phyloP scores from a whole-genome alignment of 2,888 invertebrate species.

The Hemaris fuciformis region DNA sequence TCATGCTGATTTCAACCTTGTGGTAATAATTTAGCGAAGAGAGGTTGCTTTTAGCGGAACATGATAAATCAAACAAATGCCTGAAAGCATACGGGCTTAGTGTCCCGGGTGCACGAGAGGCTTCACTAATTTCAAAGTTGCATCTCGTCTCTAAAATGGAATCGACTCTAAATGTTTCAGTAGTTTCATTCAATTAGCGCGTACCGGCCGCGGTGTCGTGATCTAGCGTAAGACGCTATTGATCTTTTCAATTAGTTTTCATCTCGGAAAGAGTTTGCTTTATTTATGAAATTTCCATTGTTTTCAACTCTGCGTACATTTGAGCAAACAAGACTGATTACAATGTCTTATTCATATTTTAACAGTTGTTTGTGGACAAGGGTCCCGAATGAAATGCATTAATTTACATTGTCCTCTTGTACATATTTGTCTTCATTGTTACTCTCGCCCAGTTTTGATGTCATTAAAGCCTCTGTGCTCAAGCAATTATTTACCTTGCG shows the following conservation, averaged over 20 bases:
- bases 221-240: neutral
- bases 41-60: neutral
- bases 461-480: neutral
- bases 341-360: neutral
- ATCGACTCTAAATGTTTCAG: neutral
- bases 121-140: neutral
- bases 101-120: neutral
- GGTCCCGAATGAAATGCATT: conserved; percentile 28
- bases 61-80: neutral
- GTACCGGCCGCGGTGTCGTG: neutral
- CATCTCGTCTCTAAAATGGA: neutral
- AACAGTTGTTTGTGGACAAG: conserved; percentile 2
- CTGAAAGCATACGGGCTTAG: neutral
- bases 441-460: conserved; percentile 10
- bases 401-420: conserved; percentile 27
- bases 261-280: neutral
- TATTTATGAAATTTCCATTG: neutral
- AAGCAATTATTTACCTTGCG: neutral
- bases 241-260: neutral
- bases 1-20: neutral
- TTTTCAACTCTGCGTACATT: neutral
- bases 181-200: neutral
- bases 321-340: neutral
- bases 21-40: neutral
- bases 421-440: conserved; percentile 28